Evolutionary conservation across 1,140 invertebrate species (phyloP), one percentile per base, ranked within the genome.

Genomic region (Monochamus saltuarius): DNA sequence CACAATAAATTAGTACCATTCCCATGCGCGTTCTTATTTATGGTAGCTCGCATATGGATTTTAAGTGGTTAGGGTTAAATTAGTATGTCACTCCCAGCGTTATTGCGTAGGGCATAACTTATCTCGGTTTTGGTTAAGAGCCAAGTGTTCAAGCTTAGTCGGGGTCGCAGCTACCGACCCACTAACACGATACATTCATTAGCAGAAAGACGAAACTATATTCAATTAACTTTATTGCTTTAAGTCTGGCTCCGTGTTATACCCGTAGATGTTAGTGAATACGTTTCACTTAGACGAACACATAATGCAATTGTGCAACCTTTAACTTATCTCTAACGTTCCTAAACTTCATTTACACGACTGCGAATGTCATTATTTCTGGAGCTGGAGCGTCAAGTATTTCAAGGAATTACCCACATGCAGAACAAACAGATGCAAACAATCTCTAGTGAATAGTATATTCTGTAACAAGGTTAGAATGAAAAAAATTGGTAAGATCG

Each of bases 141-240:
- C 42, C 42, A 43, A 43, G 42, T 43, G 42, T 43, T 43, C 42
- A 2, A 43, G 40, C 17, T 43, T 43, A 34, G 47, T 50, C 0
- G 17, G 0, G 17, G 17, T 50, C 47, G n/a, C 14, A 29, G 9
- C 13, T 50, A 50, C 22, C 29, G 13, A 29, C 47, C 7, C 14
- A 50, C 29, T 35, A 14, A 8, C 14, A 42, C 7, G 22, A 34
- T n/a, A 50, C 22, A 50, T 50, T 50, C 47, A 50, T 50, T 50
- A 50, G 47, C 8, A 22, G n/a, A 35, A 35, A 50, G 17, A 22
- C 29, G 22, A 19, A 22, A 29, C 29, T 50, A 22, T 13, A 50
- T 50, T 50, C 16, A 0, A 50, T 50, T 50, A 9, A 13, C 14
- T 50, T 50, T 29, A 50, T 50, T 50, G 47, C 22, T 50, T 50